A percentile compares a stretch with the other conserved stretches of the same genome.
These are phyloP conservation scores for Corydoras sp. DNA, from an alignment of 2,113 vertebrate genomes.

Conservation along the genomic window DNA sequence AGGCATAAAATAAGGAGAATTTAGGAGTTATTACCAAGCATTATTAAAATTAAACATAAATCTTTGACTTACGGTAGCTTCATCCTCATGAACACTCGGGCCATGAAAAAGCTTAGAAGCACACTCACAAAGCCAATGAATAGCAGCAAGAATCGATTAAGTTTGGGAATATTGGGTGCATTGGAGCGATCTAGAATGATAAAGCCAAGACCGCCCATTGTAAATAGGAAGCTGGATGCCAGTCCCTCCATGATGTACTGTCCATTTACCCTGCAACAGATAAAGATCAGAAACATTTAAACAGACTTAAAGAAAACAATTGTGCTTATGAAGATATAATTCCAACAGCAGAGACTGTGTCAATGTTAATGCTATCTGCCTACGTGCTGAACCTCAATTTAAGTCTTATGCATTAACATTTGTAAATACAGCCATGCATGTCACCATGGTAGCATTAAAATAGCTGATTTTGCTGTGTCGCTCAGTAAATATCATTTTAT, in stretches of 20 bases:
- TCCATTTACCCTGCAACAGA: slow-evolving; percentile 80
- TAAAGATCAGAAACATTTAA: slow-evolving; percentile 6
- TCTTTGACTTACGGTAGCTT: slow-evolving; percentile 89
- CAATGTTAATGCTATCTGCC: no score
- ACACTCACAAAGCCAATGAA: slow-evolving; percentile 98
- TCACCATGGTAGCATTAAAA: no score
- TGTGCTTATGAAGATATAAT: background rate
- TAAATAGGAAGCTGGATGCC: slow-evolving; percentile 97
- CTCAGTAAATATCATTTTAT: no score
- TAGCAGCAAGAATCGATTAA: slow-evolving; percentile 93
- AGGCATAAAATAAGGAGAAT: no score
- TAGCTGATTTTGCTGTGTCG: no score
- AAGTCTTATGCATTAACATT: no score
- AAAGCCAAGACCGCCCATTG: slow-evolving; percentile 96
- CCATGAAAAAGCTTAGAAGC: slow-evolving; percentile 98
- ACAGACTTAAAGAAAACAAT: background rate
- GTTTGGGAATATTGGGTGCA: slow-evolving; percentile 94
- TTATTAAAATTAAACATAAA: background rate
- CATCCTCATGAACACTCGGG: slow-evolving; percentile 98
- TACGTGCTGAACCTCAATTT: no score
- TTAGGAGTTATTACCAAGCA: no score
- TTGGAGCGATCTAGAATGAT: slow-evolving; percentile 97
- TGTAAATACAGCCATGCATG: no score
- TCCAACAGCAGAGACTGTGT: no score
- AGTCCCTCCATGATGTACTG: slow-evolving; percentile 99